phyloP scores from a whole-genome alignment of 37 sponge, comb jelly and placozoan species.

The Spongia lamella region DNA sequence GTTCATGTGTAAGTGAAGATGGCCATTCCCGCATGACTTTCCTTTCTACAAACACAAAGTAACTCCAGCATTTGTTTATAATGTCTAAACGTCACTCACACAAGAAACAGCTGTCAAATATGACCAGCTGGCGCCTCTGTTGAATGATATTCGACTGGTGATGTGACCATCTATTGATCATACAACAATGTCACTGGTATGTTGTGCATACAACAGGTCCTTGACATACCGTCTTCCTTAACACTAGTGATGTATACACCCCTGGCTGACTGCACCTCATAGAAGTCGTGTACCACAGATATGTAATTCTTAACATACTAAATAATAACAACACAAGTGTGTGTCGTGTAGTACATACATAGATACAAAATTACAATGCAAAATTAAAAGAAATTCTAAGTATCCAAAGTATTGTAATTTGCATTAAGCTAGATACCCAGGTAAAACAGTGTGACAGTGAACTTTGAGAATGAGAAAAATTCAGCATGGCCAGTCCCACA shows the following conservation, averaged over 20 bases:
- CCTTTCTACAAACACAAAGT: too few relatives aligned
- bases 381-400: too few relatives aligned
- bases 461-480: too few relatives aligned
- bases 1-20: slow-evolving; percentile 47
- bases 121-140: slow-evolving; percentile 65
- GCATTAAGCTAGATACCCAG: too few relatives aligned
- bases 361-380: too few relatives aligned
- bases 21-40: not conserved
- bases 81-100: slow-evolving; percentile 13
- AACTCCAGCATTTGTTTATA: too few relatives aligned
- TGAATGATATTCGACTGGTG: slow-evolving; percentile 54
- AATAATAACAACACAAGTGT: too few relatives aligned
- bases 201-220: not conserved
- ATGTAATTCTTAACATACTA: too few relatives aligned
- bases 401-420: too few relatives aligned
- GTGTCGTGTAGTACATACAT: too few relatives aligned
- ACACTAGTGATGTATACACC: slow-evolving; percentile 68
- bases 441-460: too few relatives aligned
- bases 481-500: too few relatives aligned
- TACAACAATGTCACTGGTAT: not conserved
- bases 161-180: slow-evolving; percentile 16
- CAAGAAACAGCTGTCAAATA: slow-evolving; percentile 15
- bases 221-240: not conserved
- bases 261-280: slow-evolving; percentile 60
- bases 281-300: slow-evolving; percentile 52